Percentiles rank a stretch among this genome's conserved stretches.
phyloP scores from a whole-genome alignment of 2,797 vertebrate species.

The Manis crassicaudata region DNA sequence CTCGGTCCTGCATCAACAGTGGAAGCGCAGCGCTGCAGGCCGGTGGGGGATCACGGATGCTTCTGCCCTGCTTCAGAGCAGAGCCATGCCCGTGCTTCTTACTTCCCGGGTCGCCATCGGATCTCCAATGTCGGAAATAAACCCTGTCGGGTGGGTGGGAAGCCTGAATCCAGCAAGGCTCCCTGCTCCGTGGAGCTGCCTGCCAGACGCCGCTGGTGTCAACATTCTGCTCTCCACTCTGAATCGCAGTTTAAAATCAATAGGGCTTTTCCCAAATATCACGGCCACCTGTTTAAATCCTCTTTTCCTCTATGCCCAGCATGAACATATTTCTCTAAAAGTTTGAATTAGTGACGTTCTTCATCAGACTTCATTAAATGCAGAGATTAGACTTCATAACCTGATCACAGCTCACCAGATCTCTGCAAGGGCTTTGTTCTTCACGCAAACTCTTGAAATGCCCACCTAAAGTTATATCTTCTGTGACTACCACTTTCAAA shows the following conservation, averaged over 20 bases:
- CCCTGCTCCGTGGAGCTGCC: slow-evolving; percentile 62
- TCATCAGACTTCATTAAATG: background rate
- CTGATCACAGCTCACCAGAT: slow-evolving; percentile 24
- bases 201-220: slow-evolving; percentile 68
- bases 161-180: slow-evolving; percentile 61
- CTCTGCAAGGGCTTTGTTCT: slow-evolving; percentile 19
- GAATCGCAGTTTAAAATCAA: slow-evolving; percentile 65
- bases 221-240: slow-evolving; percentile 71
- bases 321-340: slow-evolving; percentile 42
- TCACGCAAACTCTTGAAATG: background rate
- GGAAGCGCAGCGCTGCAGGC: background rate
- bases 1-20: background rate
- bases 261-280: slow-evolving; percentile 35
- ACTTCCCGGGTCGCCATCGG: background rate
- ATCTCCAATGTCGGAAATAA: slow-evolving; percentile 48
- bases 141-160: slow-evolving; percentile 28
- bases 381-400: background rate
- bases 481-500: slow-evolving; percentile 60
- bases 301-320: slow-evolving; percentile 3
- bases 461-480: slow-evolving; percentile 49
- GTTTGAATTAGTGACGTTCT: background rate
- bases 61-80: background rate
- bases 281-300: slow-evolving; percentile 48
- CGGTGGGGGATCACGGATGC: background rate
- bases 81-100: background rate